Base-by-base conservation (phyloP, 1,140 invertebrate species). In the Leptinotarsa lineolata region DNA sequence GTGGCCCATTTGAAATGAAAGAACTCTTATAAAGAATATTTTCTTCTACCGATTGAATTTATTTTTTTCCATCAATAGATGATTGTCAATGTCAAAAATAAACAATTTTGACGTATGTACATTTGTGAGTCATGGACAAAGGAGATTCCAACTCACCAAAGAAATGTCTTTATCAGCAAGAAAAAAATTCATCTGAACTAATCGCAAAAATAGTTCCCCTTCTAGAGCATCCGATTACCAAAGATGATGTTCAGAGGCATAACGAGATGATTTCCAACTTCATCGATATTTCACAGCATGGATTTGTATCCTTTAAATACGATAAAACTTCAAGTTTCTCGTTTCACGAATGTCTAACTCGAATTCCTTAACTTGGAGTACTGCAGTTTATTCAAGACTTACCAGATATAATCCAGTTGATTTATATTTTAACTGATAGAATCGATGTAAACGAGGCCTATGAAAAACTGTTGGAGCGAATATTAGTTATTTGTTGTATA, bases 271-370 rank as follows among this genome's bases (percentile, higher is more conserved):
- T 66, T 39, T 66, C 22, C 22, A n/a, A 18, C 18, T 66, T 39
- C 18, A 24, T 66, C 8, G 64, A 30, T 8, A 15, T 60, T 71
- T 75, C 66, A 1, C 65, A 66, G 48, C 65, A 68, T 44, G 76
- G 68, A 65, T 76, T 75, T 72, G 76, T 77, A 77, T 77, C 72
- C 76, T 77, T 75, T 60, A 16, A 54, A 54, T 59, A 30, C 13
- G 16, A 69, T 16, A 15, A 65, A 65, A 61, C 44, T 65, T 6
- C 6, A 15, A 54, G 13, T 54, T 54, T 54, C 48, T n/a, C 15
- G n/a, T 18, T 18, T 16, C 16, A 39, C 48, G 13, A 54, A 54
- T 54, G 11, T 8, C 30, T 30, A 30, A 11, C 2, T 8, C 8
- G 30, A 54, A 54, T 54, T 54, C 48, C 48, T 54, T 54, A 54